Base-by-base conservation (phyloP, 2,888 invertebrate species). In the Cheilosia variabilis region DNA sequence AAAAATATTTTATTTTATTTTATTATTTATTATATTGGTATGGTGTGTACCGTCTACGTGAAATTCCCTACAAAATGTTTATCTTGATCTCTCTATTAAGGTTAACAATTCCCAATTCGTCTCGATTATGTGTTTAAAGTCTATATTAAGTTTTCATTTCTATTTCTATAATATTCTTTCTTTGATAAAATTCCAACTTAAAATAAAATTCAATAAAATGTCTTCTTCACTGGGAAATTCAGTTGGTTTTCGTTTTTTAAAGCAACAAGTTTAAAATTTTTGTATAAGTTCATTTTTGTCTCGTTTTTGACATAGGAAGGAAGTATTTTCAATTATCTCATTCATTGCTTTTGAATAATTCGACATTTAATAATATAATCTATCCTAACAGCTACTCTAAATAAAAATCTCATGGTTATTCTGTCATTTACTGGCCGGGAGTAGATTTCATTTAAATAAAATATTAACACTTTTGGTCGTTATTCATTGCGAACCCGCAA, bases 401-500 rank as follows among this genome's bases (percentile, higher is more conserved):
- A 31, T 22, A 24, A 84, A 84, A 73, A 69, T 79, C 73, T 73
- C 73, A 73, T 73, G 77, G 24, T 68, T 65, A 53, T 50, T 57
- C 17, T 57, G 45, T 69, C 62, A 37, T 62, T 63, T 69, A 75
- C 69, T 79, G 75, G 79, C 84, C 69, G 79, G 66, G 69, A 71
- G 68, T 69, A 7, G 65, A 55, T 27, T 75, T 53, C 0, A 34
- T 27, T 27, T 53, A 19, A 19, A 63, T 43, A 34, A 62, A 27
- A 24, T 27, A 41, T 68, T 68, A 4, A 2, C 37, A 37, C 37
- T 37, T 62, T 52, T 68, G 22, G 15, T 62, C 43, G 43, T 57
- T 43, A 47, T 66, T 47, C 45, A 45, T 7, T 50, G 62, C 43
- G 60, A 92, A 92, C 45, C 92, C 98, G 78, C 95, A 95, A 93